Evolutionary conservation across 2,113 vertebrate species (phyloP).

Genomic region (Formicarius rufipectus): DNA sequence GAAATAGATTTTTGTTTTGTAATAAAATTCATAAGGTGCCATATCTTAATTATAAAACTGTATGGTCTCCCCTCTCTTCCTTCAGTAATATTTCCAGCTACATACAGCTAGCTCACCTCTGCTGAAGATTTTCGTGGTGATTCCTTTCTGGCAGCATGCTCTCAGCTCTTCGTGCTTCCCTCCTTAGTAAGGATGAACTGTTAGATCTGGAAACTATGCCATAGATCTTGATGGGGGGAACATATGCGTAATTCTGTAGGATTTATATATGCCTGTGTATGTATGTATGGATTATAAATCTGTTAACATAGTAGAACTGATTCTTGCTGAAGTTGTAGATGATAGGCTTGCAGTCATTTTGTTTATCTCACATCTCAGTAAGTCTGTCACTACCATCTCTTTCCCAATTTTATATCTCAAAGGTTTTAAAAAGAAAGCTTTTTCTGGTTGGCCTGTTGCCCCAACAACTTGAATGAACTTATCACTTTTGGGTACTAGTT

Average conservation of each 20-base stretch:
- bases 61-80: accelerated
- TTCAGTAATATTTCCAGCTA: not conserved
- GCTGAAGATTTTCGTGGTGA: not conserved
- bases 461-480: too few relatives aligned
- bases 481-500: too few relatives aligned
- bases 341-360: not conserved
- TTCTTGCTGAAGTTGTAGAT: not conserved
- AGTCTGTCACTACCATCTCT: not conserved
- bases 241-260: not conserved
- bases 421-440: too few relatives aligned
- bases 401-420: too few relatives aligned
- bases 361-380: not conserved
- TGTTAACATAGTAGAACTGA: not conserved
- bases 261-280: not conserved
- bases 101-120: not conserved
- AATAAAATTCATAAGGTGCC: not conserved
- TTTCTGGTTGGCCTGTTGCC: too few relatives aligned
- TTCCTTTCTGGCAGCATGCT: not conserved
- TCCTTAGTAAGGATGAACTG: not conserved
- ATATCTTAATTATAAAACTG: not conserved
- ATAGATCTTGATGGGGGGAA: not conserved
- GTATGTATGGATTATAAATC: not conserved
- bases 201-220: not conserved
- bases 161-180: not conserved
- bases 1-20: not conserved